Evolutionary conservation across 2,113 vertebrate genomes (phyloP).

Genomic region (Pantherophis guttatus): DNA sequence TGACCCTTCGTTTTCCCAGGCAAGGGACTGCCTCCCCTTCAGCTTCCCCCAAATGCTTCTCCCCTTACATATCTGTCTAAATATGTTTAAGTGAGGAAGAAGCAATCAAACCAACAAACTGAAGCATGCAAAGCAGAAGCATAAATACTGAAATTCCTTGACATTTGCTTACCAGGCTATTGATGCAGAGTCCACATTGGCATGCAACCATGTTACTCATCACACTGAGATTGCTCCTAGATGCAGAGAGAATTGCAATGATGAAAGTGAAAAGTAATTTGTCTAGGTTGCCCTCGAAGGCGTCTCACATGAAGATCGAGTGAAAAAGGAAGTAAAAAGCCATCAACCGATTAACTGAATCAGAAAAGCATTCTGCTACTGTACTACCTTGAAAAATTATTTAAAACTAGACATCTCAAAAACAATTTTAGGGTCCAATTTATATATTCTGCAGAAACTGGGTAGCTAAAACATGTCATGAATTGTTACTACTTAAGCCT

Average conservation of each 20-base stretch:
- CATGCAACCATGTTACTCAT: conserved; percentile 59
- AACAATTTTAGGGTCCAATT: background rate
- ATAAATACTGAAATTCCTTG: background rate
- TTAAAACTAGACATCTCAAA: background rate
- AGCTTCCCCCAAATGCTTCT: no score
- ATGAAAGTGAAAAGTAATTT: background rate
- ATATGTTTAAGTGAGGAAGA: background rate
- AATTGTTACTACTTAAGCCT: background rate
- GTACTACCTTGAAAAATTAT: background rate
- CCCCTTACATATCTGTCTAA: background rate
- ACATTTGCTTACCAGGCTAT: conserved; percentile 61
- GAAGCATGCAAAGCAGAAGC: background rate
- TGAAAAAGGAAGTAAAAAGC: background rate
- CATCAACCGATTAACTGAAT: background rate
- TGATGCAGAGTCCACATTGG: conserved; percentile 71
- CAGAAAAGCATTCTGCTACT: background rate
- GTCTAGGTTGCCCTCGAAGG: background rate
- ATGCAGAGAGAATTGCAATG: conserved; percentile 1
- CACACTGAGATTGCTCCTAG: conserved; percentile 70
- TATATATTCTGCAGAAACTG: background rate
- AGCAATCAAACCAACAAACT: background rate
- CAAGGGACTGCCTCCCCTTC: background rate
- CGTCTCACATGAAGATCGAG: background rate
- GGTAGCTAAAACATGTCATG: background rate
- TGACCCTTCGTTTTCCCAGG: background rate